Evolutionary conservation across 2,888 invertebrate species (phyloP).

Genomic region (Heliconius ethilla): DNA sequence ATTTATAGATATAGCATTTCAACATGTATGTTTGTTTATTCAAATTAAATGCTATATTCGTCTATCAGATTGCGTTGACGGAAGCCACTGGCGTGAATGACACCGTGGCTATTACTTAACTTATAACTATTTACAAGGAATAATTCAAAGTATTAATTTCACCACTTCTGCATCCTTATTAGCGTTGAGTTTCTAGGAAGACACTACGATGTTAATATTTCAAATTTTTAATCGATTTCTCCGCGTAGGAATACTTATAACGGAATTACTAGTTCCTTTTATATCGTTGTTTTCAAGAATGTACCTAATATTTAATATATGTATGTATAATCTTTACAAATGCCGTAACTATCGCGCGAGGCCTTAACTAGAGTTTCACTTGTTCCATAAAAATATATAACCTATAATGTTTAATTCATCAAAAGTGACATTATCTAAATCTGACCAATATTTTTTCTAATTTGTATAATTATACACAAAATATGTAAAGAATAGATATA

Average conservation of each 20-base stretch:
- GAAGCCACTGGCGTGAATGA: slow-evolving; percentile 22
- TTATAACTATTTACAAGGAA: slow-evolving; percentile 5
- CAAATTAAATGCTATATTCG: slow-evolving; percentile 25
- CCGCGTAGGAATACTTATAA: neutral
- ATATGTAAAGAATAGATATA: neutral
- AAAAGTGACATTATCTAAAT: too few relatives aligned
- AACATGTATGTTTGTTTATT: slow-evolving; percentile 6
- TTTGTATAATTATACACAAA: neutral
- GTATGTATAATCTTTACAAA: neutral
- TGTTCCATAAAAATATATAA: neutral
- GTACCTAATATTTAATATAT: neutral
- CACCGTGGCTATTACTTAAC: slow-evolving; percentile 36
- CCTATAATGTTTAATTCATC: too few relatives aligned
- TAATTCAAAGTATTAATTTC: slow-evolving; percentile 22
- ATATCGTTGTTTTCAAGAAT: neutral
- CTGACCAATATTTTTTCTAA: too few relatives aligned
- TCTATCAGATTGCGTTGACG: slow-evolving; percentile 35
- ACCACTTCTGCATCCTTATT: slow-evolving; percentile 18
- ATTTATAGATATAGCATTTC: neutral
- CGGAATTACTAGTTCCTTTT: slow-evolving; percentile 8
- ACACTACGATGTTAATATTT: neutral
- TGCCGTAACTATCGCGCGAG: neutral
- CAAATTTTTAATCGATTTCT: slow-evolving; percentile 14
- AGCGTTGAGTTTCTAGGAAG: slow-evolving; percentile 9
- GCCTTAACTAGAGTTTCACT: neutral